Evolutionary conservation across 2,888 invertebrate species (phyloP), one percentile per base, ranked within the genome.

Genomic region (Kuschelorhynchus macadamiae): DNA sequence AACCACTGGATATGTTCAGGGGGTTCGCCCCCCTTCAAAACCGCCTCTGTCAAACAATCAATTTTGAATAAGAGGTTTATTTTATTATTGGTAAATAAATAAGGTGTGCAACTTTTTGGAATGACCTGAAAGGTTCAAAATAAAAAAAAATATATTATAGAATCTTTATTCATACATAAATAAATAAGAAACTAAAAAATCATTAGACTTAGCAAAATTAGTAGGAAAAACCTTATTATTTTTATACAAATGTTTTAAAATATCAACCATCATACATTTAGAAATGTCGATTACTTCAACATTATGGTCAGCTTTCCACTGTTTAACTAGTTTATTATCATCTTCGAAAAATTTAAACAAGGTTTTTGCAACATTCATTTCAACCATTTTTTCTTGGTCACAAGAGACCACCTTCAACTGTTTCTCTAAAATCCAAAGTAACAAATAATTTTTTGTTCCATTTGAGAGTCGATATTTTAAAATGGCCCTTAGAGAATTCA

Each of bases 351-450:
- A 84, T 80, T 85, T 86, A 79, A 86, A 90, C 67, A 89, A 80
- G 68, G 89, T 83, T 80, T 89, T 89, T 0, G 87, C 87, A 11
- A 88, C 85, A 64, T 84, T 83, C 73, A 82, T 83, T 0, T 86
- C 82, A 11, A 57, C 16, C 9, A 9, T 9, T 7, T 25, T 18
- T 12, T 83, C 67, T 73, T 77, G 4, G 78, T 77, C 64, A 79
- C 75, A 70, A 30, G 79, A 72, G 11, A 87, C 76, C 11, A 89
- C 82, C 77, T 87, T 85, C 11, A 90, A 79, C 65, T 87, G 85
- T 74, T 87, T 88, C 75, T 90, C 90, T 80, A 90, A 85, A 1
- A 89, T 82, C 89, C 89, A 89, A 46, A 90, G 80, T 1, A 89
- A 79, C 20, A 90, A 70, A 77, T 85, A 87, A 72, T 89, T 86